phyloP scores from a whole-genome alignment of 2,797 vertebrate genomes.

The Smutsia temminckii region DNA sequence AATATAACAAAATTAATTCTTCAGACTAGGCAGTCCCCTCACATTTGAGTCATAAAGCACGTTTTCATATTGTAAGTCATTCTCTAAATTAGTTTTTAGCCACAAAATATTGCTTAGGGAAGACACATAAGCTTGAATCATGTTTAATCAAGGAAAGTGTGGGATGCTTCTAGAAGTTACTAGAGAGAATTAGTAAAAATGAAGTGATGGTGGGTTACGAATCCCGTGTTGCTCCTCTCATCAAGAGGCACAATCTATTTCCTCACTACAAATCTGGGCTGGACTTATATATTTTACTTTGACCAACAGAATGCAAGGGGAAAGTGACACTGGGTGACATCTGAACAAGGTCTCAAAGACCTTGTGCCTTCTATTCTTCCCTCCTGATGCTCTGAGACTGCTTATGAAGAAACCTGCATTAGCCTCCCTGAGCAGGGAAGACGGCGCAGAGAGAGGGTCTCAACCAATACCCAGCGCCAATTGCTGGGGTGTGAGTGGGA shows the following conservation, averaged over 20 bases:
- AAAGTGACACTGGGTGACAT: not conserved
- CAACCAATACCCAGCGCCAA: not conserved
- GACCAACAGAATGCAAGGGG: not conserved
- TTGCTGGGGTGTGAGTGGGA: accelerated
- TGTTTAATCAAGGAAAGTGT: not conserved
- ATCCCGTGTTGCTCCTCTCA: not conserved
- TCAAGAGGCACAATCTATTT: not conserved
- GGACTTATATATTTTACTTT: not conserved
- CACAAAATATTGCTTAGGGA: not conserved
- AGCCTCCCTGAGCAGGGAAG: not conserved
- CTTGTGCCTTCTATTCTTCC: not conserved
- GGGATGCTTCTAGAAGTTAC: not conserved
- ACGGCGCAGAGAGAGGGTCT: not conserved
- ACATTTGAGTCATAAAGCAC: not conserved
- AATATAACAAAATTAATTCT: not conserved
- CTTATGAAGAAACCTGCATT: not conserved
- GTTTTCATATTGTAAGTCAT: not conserved
- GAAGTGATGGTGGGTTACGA: not conserved
- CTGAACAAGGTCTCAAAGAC: not conserved
- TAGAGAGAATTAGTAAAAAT: not conserved
- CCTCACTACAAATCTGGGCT: not conserved
- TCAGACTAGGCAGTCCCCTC: not conserved
- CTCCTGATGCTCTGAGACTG: not conserved
- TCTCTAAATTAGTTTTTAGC: not conserved
- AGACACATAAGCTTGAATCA: not conserved